Conservation (phyloP, 2,888 invertebrate species). For the Morpho deidamia region DNA sequence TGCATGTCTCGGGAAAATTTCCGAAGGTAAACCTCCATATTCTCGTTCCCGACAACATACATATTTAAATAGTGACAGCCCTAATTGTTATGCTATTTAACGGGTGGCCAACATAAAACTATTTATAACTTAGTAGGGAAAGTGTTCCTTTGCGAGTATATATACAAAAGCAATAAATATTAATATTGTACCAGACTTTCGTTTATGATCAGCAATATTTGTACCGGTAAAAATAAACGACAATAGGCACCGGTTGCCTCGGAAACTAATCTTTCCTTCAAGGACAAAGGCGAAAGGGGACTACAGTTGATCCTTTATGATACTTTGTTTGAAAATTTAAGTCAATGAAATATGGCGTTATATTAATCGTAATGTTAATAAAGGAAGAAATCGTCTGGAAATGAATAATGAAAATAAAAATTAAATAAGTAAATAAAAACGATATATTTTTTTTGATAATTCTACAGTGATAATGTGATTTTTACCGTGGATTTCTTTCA, state of each 20-base stretch:
- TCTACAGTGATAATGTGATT: no score
- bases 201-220: slow-evolving; percentile 49
- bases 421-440: no score
- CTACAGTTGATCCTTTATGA: slow-evolving; percentile 14
- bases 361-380: background rate
- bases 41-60: no score
- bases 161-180: slow-evolving; percentile 66
- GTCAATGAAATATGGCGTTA: background rate
- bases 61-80: background rate
- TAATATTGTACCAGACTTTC: slow-evolving; percentile 63
- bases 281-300: slow-evolving; percentile 22
- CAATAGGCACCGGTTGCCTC: slow-evolving; percentile 36
- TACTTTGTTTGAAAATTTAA: slow-evolving; percentile 14
- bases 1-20: no score
- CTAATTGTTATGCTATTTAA: slow-evolving; percentile 52
- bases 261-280: slow-evolving; percentile 39
- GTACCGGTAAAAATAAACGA: slow-evolving; percentile 40
- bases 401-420: no score
- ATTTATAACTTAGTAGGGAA: slow-evolving; percentile 63
- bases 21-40: no score
- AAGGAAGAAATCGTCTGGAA: no score
- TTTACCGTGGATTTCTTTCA: no score
- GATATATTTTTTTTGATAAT: no score
- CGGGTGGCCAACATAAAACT: slow-evolving; percentile 66
- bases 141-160: slow-evolving; percentile 50